Evolutionary conservation across 2,888 invertebrate species (phyloP).

Genomic region (Drosophila atroscutellata): DNA sequence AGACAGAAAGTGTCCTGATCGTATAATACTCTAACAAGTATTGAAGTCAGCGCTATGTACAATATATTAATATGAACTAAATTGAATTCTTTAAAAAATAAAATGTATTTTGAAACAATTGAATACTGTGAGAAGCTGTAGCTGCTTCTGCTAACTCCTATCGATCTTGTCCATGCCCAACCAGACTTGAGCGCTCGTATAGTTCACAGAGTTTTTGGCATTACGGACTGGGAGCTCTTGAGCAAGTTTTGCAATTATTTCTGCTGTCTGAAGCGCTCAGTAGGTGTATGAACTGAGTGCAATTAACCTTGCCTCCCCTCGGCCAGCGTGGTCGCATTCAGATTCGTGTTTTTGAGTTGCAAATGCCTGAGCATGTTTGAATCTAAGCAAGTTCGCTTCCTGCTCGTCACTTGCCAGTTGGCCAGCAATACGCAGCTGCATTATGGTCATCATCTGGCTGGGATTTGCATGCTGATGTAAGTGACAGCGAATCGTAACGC

Average conservation of each 20-base stretch:
- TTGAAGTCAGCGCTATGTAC: no score
- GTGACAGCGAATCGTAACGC: slow-evolving; percentile 59
- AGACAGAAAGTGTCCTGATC: no score
- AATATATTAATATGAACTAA: no score
- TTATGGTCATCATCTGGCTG: slow-evolving; percentile 57
- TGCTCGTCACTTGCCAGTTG: slow-evolving; percentile 61
- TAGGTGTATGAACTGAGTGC: slow-evolving; percentile 50
- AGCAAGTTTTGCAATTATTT: slow-evolving; percentile 49
- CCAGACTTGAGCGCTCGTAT: slow-evolving; percentile 1
- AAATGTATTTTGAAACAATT: neutral
- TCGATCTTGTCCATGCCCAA: neutral
- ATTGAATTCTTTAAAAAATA: no score
- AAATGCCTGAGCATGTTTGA: slow-evolving; percentile 38
- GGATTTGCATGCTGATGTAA: slow-evolving; percentile 58
- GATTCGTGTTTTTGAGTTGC: slow-evolving; percentile 10
- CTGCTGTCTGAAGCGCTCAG: slow-evolving; percentile 54
- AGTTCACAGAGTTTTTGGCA: slow-evolving; percentile 38
- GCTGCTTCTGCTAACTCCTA: neutral
- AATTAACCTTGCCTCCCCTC: slow-evolving; percentile 49
- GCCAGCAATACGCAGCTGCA: slow-evolving; percentile 61
- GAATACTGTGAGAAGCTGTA: neutral
- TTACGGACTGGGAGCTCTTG: slow-evolving; percentile 40
- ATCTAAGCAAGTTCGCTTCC: slow-evolving; percentile 41
- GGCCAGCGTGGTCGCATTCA: slow-evolving; percentile 9
- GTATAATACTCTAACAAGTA: no score